phyloP scores from a whole-genome alignment of 2,797 vertebrate species.

The Danio kyathit region DNA sequence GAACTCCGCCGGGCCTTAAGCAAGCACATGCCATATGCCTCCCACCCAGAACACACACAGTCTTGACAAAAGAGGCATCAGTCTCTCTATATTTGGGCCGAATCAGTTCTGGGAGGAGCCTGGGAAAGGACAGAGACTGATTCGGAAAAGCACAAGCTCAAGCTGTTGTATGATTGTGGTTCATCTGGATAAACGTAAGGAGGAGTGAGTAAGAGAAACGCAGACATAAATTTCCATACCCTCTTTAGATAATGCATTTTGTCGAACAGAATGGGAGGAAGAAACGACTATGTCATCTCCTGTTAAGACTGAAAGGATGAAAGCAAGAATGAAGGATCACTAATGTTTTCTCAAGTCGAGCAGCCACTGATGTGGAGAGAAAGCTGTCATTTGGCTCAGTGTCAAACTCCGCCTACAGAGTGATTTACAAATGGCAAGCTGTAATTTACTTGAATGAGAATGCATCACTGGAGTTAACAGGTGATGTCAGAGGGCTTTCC shows the following conservation, averaged over 20 bases:
- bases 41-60: slow-evolving; percentile 62
- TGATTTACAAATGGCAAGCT: slow-evolving; percentile 63
- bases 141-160: slow-evolving; percentile 35
- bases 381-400: slow-evolving; percentile 54
- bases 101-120: slow-evolving; percentile 49
- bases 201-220: slow-evolving; percentile 30
- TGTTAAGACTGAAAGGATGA: slow-evolving; percentile 49
- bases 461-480: slow-evolving; percentile 44
- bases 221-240: background rate
- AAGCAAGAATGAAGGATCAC: slow-evolving; percentile 56
- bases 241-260: slow-evolving; percentile 55
- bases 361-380: slow-evolving; percentile 63
- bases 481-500: slow-evolving; percentile 67
- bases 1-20: slow-evolving; percentile 72
- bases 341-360: slow-evolving; percentile 60
- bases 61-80: slow-evolving; percentile 57
- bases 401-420: slow-evolving; percentile 53
- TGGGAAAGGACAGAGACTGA: slow-evolving; percentile 59
- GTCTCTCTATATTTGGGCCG: slow-evolving; percentile 63
- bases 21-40: slow-evolving; percentile 72
- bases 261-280: slow-evolving; percentile 48
- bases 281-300: slow-evolving; percentile 57
- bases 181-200: slow-evolving; percentile 27
- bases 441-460: slow-evolving; percentile 63
- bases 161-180: slow-evolving; percentile 16